Evolutionary conservation across 2,888 invertebrate genomes (phyloP), one percentile per base, ranked within the genome.

Genomic region (Thumatha senex): DNA sequence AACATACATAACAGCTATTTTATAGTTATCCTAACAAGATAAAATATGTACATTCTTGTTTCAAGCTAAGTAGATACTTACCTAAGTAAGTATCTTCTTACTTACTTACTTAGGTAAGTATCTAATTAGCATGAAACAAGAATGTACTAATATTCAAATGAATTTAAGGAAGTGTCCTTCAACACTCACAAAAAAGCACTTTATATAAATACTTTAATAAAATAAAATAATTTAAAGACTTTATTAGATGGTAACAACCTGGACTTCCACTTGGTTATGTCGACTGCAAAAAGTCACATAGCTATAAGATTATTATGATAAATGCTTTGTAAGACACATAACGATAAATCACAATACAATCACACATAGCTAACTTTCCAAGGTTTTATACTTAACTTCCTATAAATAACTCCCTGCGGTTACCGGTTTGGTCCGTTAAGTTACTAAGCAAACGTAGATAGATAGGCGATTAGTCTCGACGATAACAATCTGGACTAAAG

Each of bases 401-500:
- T 80, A 76, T 71, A 71, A 74, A 70, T 59, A 68, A 68, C 70
- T 56, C 45, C 46, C 58, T 43, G 58, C 54, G 55, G 59, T 70
- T 76, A 80, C 84, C 78, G 77, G 80, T 80, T 78, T 60, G 51
- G 60, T 48, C 70, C 58, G 74, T 63, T 63, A 63, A 56, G 66
- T 70, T 64, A 66, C 70, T 73, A 73, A 74, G 74, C 69, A 71
- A 73, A 72, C 65, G 63, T 59, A 74, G 76, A 80, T 72, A 78
- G 78, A 78, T 78, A 72, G 72, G 63, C 79, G 74, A 82, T 84
- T 81, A 80, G 76, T 82, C 80, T 81, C 78, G 45, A 46, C 76
- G 83, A 85, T 85, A 77, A 64, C 50, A 69, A 80, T 82, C 80
- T 72, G 59, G 67, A 67, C 62, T 64, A 48, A 69, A 68, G 60